These are phyloP conservation scores for Anhinga anhinga DNA, from an alignment of 2,113 vertebrate genomes.

Conservation along the genomic window DNA sequence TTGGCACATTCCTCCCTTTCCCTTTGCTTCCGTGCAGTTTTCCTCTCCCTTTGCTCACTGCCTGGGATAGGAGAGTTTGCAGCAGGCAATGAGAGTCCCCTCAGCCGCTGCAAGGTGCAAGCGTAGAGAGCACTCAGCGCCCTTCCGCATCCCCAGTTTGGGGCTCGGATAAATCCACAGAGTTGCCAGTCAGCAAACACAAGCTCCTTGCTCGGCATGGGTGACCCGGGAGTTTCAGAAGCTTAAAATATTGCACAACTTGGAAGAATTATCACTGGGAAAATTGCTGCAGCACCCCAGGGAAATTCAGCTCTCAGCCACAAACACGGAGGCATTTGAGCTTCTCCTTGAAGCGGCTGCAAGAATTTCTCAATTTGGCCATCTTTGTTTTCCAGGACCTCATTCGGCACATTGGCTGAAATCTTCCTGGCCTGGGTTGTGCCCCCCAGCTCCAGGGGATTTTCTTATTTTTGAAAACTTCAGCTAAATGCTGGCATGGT, in stretches of 20 bases:
- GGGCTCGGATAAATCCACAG: not conserved
- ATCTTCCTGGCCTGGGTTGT: not conserved
- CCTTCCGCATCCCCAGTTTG: not conserved
- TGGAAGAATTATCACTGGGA: slow-evolving; percentile 56
- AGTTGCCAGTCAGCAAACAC: not conserved
- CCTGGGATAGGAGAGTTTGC: not conserved
- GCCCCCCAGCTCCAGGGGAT: not conserved
- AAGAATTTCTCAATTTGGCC: slow-evolving; percentile 14
- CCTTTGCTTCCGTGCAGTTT: not conserved
- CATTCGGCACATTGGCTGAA: not conserved
- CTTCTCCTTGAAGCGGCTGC: slow-evolving; percentile 16
- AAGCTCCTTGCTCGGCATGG: not conserved
- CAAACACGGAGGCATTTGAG: not conserved
- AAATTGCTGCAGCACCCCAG: slow-evolving; percentile 12
- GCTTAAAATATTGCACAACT: slow-evolving; percentile 49
- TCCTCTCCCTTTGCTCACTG: not conserved
- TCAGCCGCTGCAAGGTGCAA: not conserved
- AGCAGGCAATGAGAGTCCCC: not conserved
- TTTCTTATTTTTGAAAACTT: not conserved
- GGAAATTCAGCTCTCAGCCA: slow-evolving; percentile 1
- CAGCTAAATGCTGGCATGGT: not conserved
- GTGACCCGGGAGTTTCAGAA: slow-evolving; percentile 9
- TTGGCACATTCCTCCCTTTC: not conserved
- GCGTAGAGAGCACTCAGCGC: not conserved
- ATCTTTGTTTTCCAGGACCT: slow-evolving; percentile 4